A percentile compares a stretch with the other conserved stretches of the same genome.
Conservation (phyloP, 2,113 vertebrate genomes). For the Mellivora capensis region DNA sequence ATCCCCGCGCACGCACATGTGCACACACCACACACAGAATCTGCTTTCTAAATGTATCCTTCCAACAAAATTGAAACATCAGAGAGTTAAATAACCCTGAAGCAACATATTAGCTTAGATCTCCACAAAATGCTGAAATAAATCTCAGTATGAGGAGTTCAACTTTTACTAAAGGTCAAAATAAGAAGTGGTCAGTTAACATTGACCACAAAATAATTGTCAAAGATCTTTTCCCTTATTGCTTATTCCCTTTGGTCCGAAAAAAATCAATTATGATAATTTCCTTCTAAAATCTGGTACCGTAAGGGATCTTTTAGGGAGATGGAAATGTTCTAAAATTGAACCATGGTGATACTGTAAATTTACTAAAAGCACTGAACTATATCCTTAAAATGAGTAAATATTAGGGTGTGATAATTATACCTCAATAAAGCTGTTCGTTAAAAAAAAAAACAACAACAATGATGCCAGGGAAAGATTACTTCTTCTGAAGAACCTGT, state of each 20-base stretch:
- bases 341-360: neutral
- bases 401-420: neutral
- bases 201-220: neutral
- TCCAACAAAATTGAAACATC: neutral
- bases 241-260: neutral
- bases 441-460: neutral
- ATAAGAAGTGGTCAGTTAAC: neutral
- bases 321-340: neutral
- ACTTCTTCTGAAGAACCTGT: neutral
- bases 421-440: neutral
- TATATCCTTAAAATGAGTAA: neutral
- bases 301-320: neutral
- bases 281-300: neutral
- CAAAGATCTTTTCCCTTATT: neutral
- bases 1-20: fast-evolving
- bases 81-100: neutral
- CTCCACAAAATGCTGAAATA: neutral
- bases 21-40: neutral
- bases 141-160: neutral
- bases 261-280: neutral
- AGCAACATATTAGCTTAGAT: neutral
- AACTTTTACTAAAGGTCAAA: neutral
- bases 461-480: neutral
- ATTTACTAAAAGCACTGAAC: neutral
- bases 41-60: neutral